Percentiles rank a stretch among this genome's conserved stretches.
phyloP scores from a whole-genome alignment of 1,140 invertebrate species.

The Drosophila guanche region DNA sequence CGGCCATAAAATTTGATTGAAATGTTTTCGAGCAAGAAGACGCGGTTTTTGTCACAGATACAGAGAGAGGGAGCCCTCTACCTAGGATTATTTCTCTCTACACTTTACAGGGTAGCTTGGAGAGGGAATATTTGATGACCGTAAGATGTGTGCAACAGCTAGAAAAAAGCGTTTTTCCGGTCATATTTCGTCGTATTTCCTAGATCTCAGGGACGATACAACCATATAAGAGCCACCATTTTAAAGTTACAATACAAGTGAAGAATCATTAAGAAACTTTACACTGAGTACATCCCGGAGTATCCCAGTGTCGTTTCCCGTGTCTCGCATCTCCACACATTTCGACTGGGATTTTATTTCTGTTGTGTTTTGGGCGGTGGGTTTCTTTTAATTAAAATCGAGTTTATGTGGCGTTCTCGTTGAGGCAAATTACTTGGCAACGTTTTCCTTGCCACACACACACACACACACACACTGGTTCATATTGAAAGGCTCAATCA shows the following conservation, averaged over 20 bases:
- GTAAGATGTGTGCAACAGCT: too few relatives aligned
- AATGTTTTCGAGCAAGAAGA: constrained; percentile 40
- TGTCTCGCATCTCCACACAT: too few relatives aligned
- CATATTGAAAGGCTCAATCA: constrained; percentile 34
- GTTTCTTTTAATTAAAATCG: constrained; percentile 71
- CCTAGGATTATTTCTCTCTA: constrained; percentile 16
- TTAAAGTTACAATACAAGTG: too few relatives aligned
- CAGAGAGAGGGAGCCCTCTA: constrained; percentile 32
- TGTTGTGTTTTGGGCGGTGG: constrained; percentile 15
- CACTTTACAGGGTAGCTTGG: too few relatives aligned
- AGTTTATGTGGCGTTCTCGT: constrained; percentile 59
- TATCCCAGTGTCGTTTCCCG: too few relatives aligned
- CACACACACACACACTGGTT: not conserved
- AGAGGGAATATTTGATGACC: too few relatives aligned
- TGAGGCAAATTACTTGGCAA: constrained; percentile 61
- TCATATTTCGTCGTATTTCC: too few relatives aligned
- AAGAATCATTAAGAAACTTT: too few relatives aligned
- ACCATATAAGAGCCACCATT: too few relatives aligned
- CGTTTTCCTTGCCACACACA: constrained; percentile 13
- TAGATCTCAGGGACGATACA: too few relatives aligned
- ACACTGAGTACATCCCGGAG: too few relatives aligned
- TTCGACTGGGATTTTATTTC: constrained; percentile 10
- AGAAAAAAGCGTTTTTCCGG: constrained; percentile 7
- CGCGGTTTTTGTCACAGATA: constrained; percentile 45
- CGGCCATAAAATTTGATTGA: constrained; percentile 75